A percentile compares a stretch with the other conserved stretches of the same genome.
Conservation (phyloP, 2,888 invertebrate species). For the Polietes domitor region DNA sequence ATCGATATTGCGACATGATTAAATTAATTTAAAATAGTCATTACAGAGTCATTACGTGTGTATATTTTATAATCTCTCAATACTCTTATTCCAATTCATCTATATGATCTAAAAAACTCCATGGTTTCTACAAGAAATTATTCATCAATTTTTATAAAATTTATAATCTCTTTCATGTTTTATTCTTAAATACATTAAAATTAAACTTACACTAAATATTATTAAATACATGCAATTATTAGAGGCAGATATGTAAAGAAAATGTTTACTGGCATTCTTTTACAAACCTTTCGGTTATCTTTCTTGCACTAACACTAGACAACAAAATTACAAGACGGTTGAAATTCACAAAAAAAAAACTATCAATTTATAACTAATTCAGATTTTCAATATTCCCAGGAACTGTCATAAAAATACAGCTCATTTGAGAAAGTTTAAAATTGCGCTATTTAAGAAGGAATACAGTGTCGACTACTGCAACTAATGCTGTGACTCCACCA, state of each 20-base stretch:
- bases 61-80: no score
- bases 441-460: not conserved
- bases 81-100: no score
- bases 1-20: no score
- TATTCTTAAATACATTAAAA: constrained; percentile 46
- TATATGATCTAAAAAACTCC: no score
- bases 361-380: constrained; percentile 43
- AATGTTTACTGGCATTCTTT: constrained; percentile 21
- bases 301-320: constrained; percentile 21
- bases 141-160: no score
- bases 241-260: no score
- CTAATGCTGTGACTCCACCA: constrained; percentile 77
- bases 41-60: no score
- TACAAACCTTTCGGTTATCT: not conserved
- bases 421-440: not conserved
- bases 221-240: constrained; percentile 26
- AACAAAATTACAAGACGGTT: constrained; percentile 14
- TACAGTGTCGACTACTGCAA: no score
- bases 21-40: no score
- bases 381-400: not conserved
- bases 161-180: no score
- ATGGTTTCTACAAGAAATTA: no score
- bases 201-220: constrained; percentile 35
- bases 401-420: not conserved
- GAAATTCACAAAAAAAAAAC: not conserved